Conservation (phyloP, 2,113 vertebrate genomes). For the Spheniscus mendiculus region DNA sequence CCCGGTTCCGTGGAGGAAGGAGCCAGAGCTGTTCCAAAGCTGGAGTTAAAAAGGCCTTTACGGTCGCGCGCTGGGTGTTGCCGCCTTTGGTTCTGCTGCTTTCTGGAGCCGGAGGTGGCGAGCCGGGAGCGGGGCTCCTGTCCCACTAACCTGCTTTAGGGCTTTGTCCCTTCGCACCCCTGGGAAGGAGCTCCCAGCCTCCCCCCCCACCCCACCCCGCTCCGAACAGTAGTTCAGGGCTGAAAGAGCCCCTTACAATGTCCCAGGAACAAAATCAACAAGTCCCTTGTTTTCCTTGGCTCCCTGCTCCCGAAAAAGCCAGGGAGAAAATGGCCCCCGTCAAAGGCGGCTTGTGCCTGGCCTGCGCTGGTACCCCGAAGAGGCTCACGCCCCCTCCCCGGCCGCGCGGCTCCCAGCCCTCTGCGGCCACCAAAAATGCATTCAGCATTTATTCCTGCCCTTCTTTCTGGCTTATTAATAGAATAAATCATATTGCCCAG, state of each 20-base stretch:
- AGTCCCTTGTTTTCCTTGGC: neutral
- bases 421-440: neutral
- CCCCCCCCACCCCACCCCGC: fast-evolving
- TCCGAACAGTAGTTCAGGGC: neutral
- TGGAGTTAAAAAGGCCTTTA: neutral
- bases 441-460: neutral
- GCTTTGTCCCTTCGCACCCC: neutral
- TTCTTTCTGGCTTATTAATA: neutral
- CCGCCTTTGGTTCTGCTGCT: neutral
- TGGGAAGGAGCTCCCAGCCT: neutral
- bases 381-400: neutral
- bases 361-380: neutral
- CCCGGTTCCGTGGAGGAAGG: neutral
- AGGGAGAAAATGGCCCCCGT: neutral
- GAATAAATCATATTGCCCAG: neutral
- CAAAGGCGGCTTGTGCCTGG: neutral
- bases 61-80: fast-evolving
- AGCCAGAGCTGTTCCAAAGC: neutral
- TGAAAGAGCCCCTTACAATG: neutral
- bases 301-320: neutral
- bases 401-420: neutral
- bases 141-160: neutral
- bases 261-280: neutral
- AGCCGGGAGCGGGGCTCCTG: neutral
- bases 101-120: neutral